Conservation (phyloP, 2,797 vertebrate species). For the Cyclura pinguis region DNA sequence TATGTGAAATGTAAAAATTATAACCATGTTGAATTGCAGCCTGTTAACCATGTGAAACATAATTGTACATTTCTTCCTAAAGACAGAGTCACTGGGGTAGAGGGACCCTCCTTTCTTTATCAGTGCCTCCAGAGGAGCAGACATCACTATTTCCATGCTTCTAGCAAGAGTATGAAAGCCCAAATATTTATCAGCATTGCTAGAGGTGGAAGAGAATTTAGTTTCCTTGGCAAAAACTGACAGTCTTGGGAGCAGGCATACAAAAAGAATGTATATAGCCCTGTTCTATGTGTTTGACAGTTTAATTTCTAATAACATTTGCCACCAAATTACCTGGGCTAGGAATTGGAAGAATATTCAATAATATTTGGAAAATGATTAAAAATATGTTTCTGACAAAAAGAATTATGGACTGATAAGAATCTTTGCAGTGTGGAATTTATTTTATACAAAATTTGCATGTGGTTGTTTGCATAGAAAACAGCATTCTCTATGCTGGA, state of each 20-base stretch:
- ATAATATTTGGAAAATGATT: too few species aligned
- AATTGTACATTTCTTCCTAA: background rate
- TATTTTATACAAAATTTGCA: too few species aligned
- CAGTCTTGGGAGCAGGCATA: background rate
- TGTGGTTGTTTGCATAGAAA: too few species aligned
- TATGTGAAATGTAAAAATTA: background rate
- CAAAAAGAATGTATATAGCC: background rate
- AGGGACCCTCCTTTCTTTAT: background rate
- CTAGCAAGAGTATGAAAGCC: too few species aligned
- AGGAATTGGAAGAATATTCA: too few species aligned
- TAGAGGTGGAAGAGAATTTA: too few species aligned
- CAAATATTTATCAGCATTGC: too few species aligned
- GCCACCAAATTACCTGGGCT: background rate
- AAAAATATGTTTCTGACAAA: too few species aligned
- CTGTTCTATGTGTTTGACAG: background rate
- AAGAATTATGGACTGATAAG: too few species aligned
- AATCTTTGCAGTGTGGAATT: too few species aligned
- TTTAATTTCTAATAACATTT: background rate
- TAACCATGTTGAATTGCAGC: background rate
- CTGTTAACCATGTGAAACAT: background rate
- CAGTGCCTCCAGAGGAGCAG: background rate
- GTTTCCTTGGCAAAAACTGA: background rate
- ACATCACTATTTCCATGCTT: background rate
- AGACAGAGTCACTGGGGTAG: background rate
- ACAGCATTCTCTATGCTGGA: too few species aligned